A percentile compares a stretch with the other conserved stretches of the same genome.
Evolutionary conservation across 2,113 vertebrate species (phyloP).

Genomic region (Laterallus jamaicensis): DNA sequence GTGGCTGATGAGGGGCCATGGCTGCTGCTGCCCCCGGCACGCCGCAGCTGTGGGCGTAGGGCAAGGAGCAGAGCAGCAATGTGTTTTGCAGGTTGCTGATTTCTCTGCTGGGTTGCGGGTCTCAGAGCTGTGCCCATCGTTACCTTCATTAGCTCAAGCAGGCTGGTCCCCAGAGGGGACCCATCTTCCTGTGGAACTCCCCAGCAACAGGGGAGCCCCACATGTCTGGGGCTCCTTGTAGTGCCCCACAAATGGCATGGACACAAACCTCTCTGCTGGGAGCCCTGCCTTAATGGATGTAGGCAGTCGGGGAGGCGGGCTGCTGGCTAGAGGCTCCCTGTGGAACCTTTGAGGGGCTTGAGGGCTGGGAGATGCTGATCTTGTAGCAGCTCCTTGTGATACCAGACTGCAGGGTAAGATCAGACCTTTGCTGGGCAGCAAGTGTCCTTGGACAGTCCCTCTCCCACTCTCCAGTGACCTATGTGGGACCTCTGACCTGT

Average conservation of each 20-base stretch:
- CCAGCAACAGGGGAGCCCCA: neutral
- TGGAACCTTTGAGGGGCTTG: neutral
- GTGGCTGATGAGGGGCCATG: rapidly evolving
- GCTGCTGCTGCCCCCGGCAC: rapidly evolving
- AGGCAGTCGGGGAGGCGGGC: neutral
- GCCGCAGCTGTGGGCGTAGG: rapidly evolving
- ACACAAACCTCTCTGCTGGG: neutral
- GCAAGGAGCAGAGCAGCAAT: neutral
- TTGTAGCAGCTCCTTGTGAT: neutral
- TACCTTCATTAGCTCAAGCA: neutral
- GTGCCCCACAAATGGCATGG: rapidly evolving
- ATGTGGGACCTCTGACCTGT: neutral
- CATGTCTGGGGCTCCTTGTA: neutral
- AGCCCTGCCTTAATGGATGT: neutral
- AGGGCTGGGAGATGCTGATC: neutral
- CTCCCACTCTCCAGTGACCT: neutral
- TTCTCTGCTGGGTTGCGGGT: neutral
- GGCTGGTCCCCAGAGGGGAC: neutral
- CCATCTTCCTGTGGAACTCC: neutral
- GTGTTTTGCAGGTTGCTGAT: neutral
- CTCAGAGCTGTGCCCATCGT: neutral
- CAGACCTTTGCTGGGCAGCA: neutral
- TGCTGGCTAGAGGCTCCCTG: neutral
- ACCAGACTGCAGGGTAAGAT: neutral
- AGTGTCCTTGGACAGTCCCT: neutral